Percentiles rank a stretch among this genome's conserved stretches.
Conservation (phyloP, 2,888 invertebrate species). For the Hypolimnas misippus region DNA sequence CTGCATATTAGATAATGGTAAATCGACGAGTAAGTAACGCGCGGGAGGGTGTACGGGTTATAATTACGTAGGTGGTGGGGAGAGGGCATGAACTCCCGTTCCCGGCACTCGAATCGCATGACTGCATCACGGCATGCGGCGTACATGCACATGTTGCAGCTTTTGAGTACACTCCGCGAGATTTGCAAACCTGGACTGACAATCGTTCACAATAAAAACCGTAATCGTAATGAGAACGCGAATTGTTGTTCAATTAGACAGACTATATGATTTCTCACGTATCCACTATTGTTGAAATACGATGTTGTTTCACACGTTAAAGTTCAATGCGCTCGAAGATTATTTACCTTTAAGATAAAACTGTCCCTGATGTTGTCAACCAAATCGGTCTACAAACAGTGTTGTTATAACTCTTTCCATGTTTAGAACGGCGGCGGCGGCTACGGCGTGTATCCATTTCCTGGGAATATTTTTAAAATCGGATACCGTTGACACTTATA, state of each 20-base stretch:
- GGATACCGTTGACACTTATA: conserved; percentile 28
- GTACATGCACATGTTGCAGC: conserved; percentile 47
- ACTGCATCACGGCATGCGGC: conserved; percentile 47
- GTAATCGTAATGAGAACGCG: conserved; percentile 18
- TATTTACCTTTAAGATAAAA: conserved; percentile 67
- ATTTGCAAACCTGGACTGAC: conserved; percentile 43
- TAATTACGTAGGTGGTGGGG: conserved; percentile 48
- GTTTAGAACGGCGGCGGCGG: conserved; percentile 55
- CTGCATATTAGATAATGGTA: conserved; percentile 48
- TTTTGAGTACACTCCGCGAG: conserved; percentile 44
- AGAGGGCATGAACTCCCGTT: conserved; percentile 45
- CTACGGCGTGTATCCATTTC: conserved; percentile 60
- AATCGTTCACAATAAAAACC: conserved; percentile 35
- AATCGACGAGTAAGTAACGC: conserved; percentile 47
- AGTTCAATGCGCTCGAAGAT: conserved; percentile 57
- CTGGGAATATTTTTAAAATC: conserved; percentile 59
- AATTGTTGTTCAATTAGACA: conserved; percentile 21
- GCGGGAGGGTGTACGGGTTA: conserved; percentile 47
- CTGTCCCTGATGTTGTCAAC: conserved; percentile 55
- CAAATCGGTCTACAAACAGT: conserved; percentile 60
- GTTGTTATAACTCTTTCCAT: conserved; percentile 55
- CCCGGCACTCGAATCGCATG: conserved; percentile 46
- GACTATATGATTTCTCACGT: conserved; percentile 20
- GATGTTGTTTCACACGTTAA: conserved; percentile 41
- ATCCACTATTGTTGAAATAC: conserved; percentile 13